Evolutionary conservation across 1,140 invertebrate species (phyloP).

Genomic region (Pantala flavescens): DNA sequence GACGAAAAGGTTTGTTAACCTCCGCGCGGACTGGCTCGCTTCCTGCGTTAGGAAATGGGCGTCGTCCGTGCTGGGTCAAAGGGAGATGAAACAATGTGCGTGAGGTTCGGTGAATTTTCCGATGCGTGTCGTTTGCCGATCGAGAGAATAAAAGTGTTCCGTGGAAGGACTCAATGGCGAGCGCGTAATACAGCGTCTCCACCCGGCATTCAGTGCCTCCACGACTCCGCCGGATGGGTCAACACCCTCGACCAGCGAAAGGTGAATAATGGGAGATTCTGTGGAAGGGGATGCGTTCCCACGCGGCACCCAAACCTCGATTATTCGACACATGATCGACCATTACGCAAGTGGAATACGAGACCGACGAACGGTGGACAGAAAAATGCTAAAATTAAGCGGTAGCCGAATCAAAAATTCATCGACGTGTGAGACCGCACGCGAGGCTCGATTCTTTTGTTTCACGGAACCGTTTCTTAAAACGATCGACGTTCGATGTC

Average conservation of each 20-base stretch:
- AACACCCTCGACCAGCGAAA: neutral
- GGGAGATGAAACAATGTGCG: neutral
- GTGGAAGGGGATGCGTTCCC: neutral
- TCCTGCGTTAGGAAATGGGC: neutral
- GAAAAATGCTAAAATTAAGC: too few species aligned
- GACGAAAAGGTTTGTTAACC: too few species aligned
- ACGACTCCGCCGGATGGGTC: neutral
- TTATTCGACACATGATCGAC: too few species aligned
- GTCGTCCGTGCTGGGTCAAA: neutral
- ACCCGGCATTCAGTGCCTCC: neutral
- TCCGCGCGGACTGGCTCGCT: neutral
- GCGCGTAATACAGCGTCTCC: neutral
- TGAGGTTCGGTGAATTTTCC: neutral
- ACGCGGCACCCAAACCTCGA: neutral
- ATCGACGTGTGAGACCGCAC: too few species aligned
- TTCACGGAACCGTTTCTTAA: too few species aligned
- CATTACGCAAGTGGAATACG: too few species aligned
- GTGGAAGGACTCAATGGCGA: neutral
- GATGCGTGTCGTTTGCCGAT: neutral
- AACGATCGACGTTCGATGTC: too few species aligned
- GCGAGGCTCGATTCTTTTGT: too few species aligned
- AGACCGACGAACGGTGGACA: too few species aligned
- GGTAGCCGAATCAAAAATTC: too few species aligned
- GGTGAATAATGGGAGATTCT: constrained; percentile 5
- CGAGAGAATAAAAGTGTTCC: neutral